These are phyloP conservation scores for Melanophora roralis DNA, from an alignment of 2,888 invertebrate species.

Conservation along the genomic window DNA sequence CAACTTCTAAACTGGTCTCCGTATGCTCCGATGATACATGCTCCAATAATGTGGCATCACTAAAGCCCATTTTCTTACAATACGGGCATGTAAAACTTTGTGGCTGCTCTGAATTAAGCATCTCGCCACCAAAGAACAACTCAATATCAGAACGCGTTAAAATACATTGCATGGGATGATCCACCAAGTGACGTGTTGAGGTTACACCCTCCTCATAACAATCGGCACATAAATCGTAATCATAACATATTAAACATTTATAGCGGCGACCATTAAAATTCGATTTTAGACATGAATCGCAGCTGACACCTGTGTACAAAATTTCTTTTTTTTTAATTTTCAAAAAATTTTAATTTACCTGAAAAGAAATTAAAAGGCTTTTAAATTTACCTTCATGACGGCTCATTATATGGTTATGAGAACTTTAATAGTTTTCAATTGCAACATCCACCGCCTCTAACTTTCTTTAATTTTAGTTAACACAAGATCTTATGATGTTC, in stretches of 20 bases:
- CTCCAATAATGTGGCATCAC: slow-evolving; percentile 92
- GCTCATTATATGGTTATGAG: slow-evolving; percentile 83
- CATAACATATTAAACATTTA: slow-evolving; percentile 99
- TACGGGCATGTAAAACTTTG: slow-evolving; percentile 98
- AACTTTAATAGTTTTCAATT: slow-evolving; percentile 55
- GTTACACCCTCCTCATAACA: slow-evolving; percentile 96
- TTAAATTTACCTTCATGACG: slow-evolving; percentile 92
- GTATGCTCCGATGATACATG: slow-evolving; percentile 94
- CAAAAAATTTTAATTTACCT: not conserved
- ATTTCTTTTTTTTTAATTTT: slow-evolving; percentile 62
- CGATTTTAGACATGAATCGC: slow-evolving; percentile 98
- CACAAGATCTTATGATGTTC: not conserved
- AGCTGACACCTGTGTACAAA: slow-evolving; percentile 90
- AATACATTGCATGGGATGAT: slow-evolving; percentile 99
- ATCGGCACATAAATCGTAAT: slow-evolving; percentile 98
- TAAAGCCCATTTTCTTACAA: slow-evolving; percentile 97
- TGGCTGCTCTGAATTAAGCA: slow-evolving; percentile 92
- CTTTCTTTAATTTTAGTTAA: not conserved
- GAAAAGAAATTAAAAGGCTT: not conserved
- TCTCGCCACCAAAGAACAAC: slow-evolving; percentile 96
- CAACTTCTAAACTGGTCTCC: slow-evolving; percentile 95
- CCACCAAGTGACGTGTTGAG: slow-evolving; percentile 93
- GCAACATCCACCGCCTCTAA: slow-evolving; percentile 49
- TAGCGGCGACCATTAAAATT: slow-evolving; percentile 98
- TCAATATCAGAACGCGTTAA: slow-evolving; percentile 98